Evolutionary conservation across 2,797 vertebrate species (phyloP).

Genomic region (Discoglossus pictus): DNA sequence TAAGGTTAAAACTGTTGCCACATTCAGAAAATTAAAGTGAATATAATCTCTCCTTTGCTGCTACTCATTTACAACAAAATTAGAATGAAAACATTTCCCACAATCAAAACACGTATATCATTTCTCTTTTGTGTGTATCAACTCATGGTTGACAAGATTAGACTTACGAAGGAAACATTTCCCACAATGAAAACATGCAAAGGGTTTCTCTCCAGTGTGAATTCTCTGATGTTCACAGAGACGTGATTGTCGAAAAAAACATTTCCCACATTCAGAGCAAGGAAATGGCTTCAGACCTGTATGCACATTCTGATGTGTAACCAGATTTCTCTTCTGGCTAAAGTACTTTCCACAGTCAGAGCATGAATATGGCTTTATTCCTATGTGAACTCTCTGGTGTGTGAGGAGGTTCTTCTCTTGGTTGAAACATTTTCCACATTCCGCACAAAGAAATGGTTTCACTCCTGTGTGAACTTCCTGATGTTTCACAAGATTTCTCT

Average conservation of each 20-base stretch:
- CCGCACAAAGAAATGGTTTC: no score
- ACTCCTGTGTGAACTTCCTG: no score
- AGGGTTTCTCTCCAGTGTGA: conserved; percentile 1
- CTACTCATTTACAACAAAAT: no score
- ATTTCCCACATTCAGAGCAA: neutral
- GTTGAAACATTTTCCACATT: conserved; percentile 7
- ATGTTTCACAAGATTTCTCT: no score
- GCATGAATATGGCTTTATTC: neutral
- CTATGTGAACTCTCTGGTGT: conserved; percentile 1
- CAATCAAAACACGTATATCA: neutral
- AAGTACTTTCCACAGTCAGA: conserved; percentile 1
- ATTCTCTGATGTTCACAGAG: neutral
- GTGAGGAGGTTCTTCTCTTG: neutral
- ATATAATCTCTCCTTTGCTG: no score
- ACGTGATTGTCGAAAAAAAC: neutral
- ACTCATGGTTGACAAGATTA: neutral
- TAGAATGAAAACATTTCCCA: neutral
- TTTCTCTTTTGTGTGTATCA: neutral
- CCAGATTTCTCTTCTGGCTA: neutral
- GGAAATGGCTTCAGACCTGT: neutral
- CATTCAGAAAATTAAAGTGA: no score
- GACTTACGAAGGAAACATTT: neutral
- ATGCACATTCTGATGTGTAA: neutral
- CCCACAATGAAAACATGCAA: neutral
- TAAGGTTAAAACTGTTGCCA: no score